phyloP scores from a whole-genome alignment of 2,113 vertebrate genomes.

The Aythya baeri region DNA sequence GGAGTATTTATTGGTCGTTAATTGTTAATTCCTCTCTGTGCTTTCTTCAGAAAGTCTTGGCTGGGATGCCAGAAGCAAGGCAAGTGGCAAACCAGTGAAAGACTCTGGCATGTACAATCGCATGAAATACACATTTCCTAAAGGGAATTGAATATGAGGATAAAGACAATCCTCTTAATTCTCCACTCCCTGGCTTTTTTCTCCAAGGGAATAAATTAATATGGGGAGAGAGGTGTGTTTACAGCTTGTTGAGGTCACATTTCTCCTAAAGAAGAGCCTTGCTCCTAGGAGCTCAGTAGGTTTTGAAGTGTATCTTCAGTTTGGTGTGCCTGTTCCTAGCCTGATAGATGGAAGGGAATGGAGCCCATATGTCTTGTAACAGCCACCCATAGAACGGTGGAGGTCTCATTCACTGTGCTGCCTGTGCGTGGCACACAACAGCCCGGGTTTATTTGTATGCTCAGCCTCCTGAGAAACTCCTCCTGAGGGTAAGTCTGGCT shows the following conservation, averaged over 20 bases:
- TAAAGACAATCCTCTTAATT: neutral
- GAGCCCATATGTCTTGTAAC: accelerated
- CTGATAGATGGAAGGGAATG: neutral
- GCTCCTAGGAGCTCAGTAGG: neutral
- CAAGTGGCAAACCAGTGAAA: neutral
- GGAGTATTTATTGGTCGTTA: neutral
- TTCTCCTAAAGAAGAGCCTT: neutral
- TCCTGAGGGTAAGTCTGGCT: neutral
- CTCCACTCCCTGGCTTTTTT: neutral
- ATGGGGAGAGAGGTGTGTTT: neutral
- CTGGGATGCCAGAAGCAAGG: neutral
- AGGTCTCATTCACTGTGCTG: neutral
- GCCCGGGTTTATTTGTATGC: neutral
- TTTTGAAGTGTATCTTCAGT: neutral
- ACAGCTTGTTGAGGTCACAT: accelerated
- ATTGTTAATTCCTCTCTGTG: neutral
- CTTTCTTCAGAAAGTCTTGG: neutral
- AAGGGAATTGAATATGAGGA: neutral
- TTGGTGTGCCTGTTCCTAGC: neutral
- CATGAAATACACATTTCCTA: neutral
- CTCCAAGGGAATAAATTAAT: neutral
- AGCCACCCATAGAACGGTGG: neutral
- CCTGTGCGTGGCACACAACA: neutral
- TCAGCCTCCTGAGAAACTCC: neutral
- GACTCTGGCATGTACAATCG: accelerated